Evolutionary conservation across 2,113 vertebrate species (phyloP).

Genomic region (Platichthys stellatus): DNA sequence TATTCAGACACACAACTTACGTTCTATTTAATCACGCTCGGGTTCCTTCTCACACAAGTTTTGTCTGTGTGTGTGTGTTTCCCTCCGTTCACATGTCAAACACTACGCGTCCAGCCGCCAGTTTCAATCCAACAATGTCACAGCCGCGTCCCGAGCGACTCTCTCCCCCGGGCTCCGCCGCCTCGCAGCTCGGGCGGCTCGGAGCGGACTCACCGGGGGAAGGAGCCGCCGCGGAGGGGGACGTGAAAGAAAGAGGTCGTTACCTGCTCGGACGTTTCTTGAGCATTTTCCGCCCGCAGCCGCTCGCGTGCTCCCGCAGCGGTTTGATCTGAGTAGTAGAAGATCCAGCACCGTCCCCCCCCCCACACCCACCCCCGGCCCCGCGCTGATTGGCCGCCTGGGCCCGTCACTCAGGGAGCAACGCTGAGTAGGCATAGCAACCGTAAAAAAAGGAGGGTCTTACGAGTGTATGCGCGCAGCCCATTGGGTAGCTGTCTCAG

Average conservation of each 20-base stretch:
- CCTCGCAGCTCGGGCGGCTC: no score
- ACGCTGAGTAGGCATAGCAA: conserved; percentile 79
- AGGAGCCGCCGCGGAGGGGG: no score
- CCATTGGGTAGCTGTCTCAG: conserved; percentile 49
- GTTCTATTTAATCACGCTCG: background rate
- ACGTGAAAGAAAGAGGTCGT: conserved; percentile 1
- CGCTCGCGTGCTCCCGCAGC: conserved; percentile 31
- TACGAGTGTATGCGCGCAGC: background rate
- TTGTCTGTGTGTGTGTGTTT: background rate
- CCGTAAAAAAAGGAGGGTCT: conserved; percentile 57
- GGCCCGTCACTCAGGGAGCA: conserved; percentile 43
- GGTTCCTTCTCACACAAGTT: background rate
- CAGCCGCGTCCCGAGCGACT: conserved; percentile 27
- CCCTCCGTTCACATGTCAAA: conserved; percentile 62
- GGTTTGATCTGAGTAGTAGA: conserved; percentile 71
- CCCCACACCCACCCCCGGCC: conserved; percentile 50
- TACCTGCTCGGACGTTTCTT: conserved; percentile 77
- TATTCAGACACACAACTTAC: background rate
- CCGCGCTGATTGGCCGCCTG: conserved; percentile 57
- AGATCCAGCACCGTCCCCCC: conserved; percentile 55
- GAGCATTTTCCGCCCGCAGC: background rate
- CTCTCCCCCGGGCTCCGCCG: no score
- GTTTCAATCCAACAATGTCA: conserved; percentile 59
- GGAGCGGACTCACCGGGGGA: no score
- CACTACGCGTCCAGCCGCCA: conserved; percentile 48